Conservation (phyloP, 1,140 invertebrate species). For the Penaeus japonicus region DNA sequence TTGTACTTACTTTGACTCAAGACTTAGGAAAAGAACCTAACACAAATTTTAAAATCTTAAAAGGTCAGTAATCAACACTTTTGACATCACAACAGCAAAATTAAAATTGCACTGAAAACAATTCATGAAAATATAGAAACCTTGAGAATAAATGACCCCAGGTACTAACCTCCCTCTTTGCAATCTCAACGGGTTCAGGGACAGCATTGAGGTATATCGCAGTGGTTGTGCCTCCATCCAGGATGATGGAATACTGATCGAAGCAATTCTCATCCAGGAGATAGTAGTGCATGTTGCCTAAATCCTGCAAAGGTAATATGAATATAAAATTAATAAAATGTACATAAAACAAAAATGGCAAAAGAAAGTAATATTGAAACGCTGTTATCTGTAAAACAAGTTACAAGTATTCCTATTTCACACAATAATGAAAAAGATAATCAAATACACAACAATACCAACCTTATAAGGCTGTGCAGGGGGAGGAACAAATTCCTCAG, state of each 20-base stretch:
- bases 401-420: neutral
- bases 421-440: neutral
- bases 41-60: neutral
- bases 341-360: slow-evolving; percentile 63
- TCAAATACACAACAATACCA: neutral
- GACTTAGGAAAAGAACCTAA: too few relatives aligned
- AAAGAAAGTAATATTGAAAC: neutral
- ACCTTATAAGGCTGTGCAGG: slow-evolving; percentile 82
- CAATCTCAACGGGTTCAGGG: slow-evolving; percentile 84
- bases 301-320: slow-evolving; percentile 36
- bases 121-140: slow-evolving; percentile 3
- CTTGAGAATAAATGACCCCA: neutral
- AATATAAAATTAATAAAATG: slow-evolving; percentile 6
- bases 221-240: slow-evolving; percentile 73
- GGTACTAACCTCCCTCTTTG: slow-evolving; percentile 78
- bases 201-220: slow-evolving; percentile 90
- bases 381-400: neutral
- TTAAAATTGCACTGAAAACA: neutral
- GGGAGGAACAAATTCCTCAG: slow-evolving; percentile 92
- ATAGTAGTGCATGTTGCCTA: slow-evolving; percentile 58
- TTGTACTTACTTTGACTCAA: too few relatives aligned
- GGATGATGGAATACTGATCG: slow-evolving; percentile 71
- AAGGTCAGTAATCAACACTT: neutral
- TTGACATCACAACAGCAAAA: too few relatives aligned
- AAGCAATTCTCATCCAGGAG: slow-evolving; percentile 64